Conservation (phyloP, 1,140 invertebrate species). For the Apocrypta bakeri region DNA sequence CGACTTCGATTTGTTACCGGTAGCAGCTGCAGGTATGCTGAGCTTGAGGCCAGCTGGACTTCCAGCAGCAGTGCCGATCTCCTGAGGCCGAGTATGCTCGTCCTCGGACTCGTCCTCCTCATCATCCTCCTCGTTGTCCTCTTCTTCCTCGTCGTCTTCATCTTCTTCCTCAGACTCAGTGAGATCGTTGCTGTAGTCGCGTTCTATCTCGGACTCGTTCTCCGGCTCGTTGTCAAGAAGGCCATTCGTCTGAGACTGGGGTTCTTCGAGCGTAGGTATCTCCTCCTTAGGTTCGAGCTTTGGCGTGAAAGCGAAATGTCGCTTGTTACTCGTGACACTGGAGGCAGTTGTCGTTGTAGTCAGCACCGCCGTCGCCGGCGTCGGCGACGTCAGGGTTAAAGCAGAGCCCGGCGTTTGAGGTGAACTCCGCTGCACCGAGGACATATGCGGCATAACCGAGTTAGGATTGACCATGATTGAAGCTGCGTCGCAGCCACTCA, state of each 20-base stretch:
- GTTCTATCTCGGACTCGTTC: slow-evolving; percentile 7
- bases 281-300: slow-evolving; percentile 56
- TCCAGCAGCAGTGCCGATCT: not conserved
- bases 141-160: not conserved
- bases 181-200: slow-evolving; percentile 60
- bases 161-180: slow-evolving; percentile 60
- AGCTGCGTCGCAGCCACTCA: slow-evolving; percentile 82
- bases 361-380: not conserved
- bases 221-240: slow-evolving; percentile 51
- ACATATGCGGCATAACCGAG: slow-evolving; percentile 79
- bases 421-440: slow-evolving; percentile 72
- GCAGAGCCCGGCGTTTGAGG: slow-evolving; percentile 63
- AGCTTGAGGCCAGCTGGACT: not conserved
- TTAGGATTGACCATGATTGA: slow-evolving; percentile 87
- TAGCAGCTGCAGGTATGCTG: slow-evolving; percentile 47
- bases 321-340: slow-evolving; percentile 41
- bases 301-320: slow-evolving; percentile 62
- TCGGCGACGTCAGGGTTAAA: not conserved
- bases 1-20: slow-evolving; percentile 52
- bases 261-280: slow-evolving; percentile 38
- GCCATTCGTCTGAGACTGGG: not conserved
- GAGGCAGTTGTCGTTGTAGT: not conserved
- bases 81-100: slow-evolving; percentile 43
- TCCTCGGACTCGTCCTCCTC: slow-evolving; percentile 55
- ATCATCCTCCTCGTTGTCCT: slow-evolving; percentile 35